A percentile compares a stretch with the other conserved stretches of the same genome.
These are phyloP conservation scores for Neopelma chrysocephalum DNA, from an alignment of 2,797 vertebrate genomes.

Conservation along the genomic window DNA sequence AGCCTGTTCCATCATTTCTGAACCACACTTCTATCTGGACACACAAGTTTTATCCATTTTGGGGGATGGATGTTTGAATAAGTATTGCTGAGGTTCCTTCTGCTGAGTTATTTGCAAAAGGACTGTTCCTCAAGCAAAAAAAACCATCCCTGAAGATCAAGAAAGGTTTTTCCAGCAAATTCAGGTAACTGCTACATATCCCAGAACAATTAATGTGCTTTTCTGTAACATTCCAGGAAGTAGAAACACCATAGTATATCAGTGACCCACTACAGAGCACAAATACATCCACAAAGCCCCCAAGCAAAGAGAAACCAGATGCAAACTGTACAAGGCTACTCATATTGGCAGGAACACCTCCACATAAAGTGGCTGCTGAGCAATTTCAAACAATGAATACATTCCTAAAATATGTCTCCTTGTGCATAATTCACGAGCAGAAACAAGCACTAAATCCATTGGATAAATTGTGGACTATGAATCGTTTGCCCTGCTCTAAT, in stretches of 20 bases:
- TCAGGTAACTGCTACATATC: not conserved
- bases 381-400: constrained; percentile 56
- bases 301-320: constrained; percentile 12
- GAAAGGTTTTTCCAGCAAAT: not conserved
- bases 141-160: not conserved
- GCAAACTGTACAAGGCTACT: not conserved
- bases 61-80: not conserved
- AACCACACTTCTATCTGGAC: not conserved
- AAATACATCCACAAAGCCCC: not conserved
- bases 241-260: not conserved
- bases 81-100: not conserved
- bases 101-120: not conserved
- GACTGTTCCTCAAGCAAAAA: not conserved
- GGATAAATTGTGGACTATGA: constrained; percentile 65
- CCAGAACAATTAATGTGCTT: not conserved
- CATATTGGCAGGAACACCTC: not conserved
- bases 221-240: not conserved
- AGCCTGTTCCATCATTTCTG: not conserved
- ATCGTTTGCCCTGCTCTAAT: constrained; percentile 55
- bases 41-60: not conserved
- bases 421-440: constrained; percentile 65
- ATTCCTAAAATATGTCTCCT: constrained; percentile 55
- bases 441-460: constrained; percentile 67
- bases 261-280: not conserved
- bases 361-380: constrained; percentile 24